Evolutionary conservation across 37 sponge, comb jelly and placozoan genomes (phyloP), one percentile per base, ranked within the genome.

Genomic region (Hormiphora californensis): DNA sequence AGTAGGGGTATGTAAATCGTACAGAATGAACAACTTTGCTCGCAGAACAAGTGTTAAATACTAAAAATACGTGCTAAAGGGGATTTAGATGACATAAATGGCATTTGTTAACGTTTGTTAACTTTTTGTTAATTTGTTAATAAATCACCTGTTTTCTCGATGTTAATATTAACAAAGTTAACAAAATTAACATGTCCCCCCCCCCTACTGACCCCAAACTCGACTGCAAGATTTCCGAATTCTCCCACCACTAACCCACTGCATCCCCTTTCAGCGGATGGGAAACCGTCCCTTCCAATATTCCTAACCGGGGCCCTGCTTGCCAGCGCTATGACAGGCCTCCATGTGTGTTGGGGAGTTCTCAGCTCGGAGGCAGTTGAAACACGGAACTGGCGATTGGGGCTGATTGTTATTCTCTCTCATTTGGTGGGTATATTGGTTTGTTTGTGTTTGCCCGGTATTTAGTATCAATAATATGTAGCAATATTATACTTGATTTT

Each of bases 271-370:
- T 57, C 61, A 57, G 61, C 61, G 61, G 30, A 25, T 19, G 61
- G 61, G 7, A 28, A 25, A 25, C 61, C 61, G n/a, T 28, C 30
- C 27, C n/a, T 57, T 25, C 61, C 61, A 4, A 57, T 57, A 57
- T 57, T 57, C 27, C 30, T 57, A 30, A 28, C 61, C 5, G 61
- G 61, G 27, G 61, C 61, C 61, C 61, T 57, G 17, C 61, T 28
- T 28, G 61, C 61, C 27, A 57, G 61, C n/a, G 61, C 27, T 30
- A 57, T 57, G 61, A 57, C 61, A 4, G 61, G 61, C n/a, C 61
- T 57, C 17, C 61, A 57, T 57, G 61, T 57, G 9, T 57, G 61
- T 57, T 57, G 61, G 61, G 61, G 61, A 4, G 30, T 57, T 5
- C 61, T 57, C 61, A 28, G 61, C 22, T 57, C 61, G 7, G 61